A percentile compares a stretch with the other conserved stretches of the same genome.
These are phyloP conservation scores for Tachycineta bicolor DNA, from an alignment of 2,113 vertebrate species.

Conservation along the genomic window DNA sequence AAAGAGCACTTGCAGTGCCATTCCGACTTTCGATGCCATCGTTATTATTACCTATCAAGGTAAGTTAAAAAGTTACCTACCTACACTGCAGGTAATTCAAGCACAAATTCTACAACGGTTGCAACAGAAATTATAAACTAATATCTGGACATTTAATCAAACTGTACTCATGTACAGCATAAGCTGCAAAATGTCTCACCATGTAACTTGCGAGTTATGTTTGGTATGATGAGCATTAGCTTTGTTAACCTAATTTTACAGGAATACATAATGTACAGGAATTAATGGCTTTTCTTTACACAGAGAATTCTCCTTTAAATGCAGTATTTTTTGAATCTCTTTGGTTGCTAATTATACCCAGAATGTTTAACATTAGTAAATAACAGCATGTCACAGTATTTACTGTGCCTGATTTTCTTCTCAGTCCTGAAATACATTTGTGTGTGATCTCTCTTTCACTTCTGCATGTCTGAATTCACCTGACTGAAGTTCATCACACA, in stretches of 20 bases:
- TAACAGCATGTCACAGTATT: not conserved
- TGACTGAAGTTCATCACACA: not conserved
- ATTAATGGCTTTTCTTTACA: not conserved
- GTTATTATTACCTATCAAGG: conserved; percentile 81
- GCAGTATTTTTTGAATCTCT: not conserved
- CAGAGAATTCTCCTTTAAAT: not conserved
- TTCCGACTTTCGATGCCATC: conserved; percentile 94
- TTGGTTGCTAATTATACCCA: not conserved
- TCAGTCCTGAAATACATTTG: not conserved
- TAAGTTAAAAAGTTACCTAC: conserved; percentile 56
- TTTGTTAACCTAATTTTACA: not conserved
- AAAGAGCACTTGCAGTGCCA: conserved; percentile 92
- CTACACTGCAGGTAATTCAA: not conserved
- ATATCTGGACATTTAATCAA: not conserved
- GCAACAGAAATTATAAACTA: not conserved
- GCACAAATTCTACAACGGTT: not conserved
- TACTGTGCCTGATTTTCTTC: not conserved
- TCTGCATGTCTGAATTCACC: not conserved
- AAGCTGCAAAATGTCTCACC: not conserved
- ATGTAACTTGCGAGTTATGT: not conserved
- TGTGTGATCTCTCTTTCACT: not conserved
- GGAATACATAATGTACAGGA: not conserved
- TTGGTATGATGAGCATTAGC: not conserved
- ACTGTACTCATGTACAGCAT: not conserved
- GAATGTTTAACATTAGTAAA: not conserved